phyloP scores from a whole-genome alignment of 2,113 vertebrate genomes.

The Zapus hudsonius region DNA sequence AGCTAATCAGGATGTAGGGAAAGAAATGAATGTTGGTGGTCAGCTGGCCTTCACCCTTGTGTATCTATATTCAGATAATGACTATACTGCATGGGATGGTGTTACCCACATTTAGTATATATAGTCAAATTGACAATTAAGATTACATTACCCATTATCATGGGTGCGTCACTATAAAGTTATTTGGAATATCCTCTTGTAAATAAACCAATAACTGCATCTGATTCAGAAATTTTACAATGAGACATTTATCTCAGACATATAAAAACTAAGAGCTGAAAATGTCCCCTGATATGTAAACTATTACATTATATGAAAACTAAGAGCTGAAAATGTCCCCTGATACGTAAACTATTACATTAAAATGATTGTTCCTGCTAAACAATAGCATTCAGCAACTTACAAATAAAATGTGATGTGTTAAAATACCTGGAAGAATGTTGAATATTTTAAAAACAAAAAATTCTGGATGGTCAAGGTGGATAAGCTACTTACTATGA shows the following conservation, averaged over 20 bases:
- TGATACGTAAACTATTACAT: background rate
- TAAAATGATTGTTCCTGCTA: background rate
- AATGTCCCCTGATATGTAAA: background rate
- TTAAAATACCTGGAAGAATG: background rate
- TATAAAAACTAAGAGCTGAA: background rate
- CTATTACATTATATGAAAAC: no score
- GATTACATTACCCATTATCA: no score
- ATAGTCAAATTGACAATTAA: no score
- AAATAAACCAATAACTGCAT: background rate
- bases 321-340: background rate
- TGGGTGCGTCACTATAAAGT: no score
- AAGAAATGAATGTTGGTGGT: no score
- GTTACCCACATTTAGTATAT: no score
- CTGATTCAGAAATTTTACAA: background rate
- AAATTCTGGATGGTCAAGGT: background rate
- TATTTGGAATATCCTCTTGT: background rate
- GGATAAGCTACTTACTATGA: background rate
- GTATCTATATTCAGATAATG: no score
- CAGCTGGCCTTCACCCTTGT: no score
- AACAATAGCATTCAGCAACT: background rate
- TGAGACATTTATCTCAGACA: background rate
- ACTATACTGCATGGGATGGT: no score
- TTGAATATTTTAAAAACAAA: background rate
- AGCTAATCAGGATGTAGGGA: no score
- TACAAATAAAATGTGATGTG: background rate